Conservation (phyloP, 2,797 vertebrate genomes). For the Bovichtus diacanthus region DNA sequence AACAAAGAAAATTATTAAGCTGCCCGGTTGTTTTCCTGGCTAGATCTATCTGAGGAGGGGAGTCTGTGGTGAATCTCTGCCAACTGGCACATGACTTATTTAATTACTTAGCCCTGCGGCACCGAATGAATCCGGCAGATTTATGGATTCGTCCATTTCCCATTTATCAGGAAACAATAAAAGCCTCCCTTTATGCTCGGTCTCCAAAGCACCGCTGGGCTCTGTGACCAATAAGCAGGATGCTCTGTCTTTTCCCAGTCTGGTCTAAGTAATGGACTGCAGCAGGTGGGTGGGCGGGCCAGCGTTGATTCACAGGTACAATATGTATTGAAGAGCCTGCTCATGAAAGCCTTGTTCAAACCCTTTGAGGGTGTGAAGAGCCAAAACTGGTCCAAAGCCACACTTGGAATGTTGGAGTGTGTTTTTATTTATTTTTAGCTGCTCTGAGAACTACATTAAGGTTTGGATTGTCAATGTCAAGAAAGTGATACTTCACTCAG, state of each 20-base stretch:
- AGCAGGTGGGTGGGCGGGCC: constrained; percentile 54
- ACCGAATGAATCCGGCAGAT: constrained; percentile 57
- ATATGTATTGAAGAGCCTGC: constrained; percentile 7
- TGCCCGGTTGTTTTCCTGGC: constrained; percentile 42
- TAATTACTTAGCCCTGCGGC: constrained; percentile 70
- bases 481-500: background rate
- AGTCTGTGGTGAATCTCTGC: constrained; percentile 45
- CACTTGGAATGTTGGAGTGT: constrained; percentile 19
- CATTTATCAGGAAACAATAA: constrained; percentile 70
- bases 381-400: constrained; percentile 10
- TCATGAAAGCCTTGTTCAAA: constrained; percentile 18
- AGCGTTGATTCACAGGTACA: constrained; percentile 43
- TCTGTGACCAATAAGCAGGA: constrained; percentile 1
- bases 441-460: background rate
- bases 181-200: constrained; percentile 46
- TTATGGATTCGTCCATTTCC: constrained; percentile 62
- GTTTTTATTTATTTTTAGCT: constrained; percentile 23
- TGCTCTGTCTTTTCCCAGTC: constrained; percentile 16
- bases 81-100: constrained; percentile 75
- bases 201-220: constrained; percentile 28
- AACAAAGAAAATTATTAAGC: constrained; percentile 65
- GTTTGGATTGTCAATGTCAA: background rate
- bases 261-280: constrained; percentile 22
- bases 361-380: background rate
- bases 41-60: constrained; percentile 30